phyloP scores from a whole-genome alignment of 2,113 vertebrate species.

The Addax nasomaculatus region DNA sequence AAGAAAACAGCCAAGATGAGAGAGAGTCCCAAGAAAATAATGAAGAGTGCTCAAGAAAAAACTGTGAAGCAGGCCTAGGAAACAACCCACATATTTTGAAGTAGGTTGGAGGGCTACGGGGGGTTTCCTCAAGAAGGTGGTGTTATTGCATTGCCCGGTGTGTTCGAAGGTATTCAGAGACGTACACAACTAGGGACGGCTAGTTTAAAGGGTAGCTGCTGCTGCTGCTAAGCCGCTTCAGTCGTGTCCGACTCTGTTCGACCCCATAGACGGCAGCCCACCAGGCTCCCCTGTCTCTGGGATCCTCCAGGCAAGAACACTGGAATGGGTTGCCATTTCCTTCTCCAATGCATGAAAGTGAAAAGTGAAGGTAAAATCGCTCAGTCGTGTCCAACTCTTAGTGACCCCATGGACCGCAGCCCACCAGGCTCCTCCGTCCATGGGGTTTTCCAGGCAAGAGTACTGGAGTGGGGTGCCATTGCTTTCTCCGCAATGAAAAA shows the following conservation, averaged over 20 bases:
- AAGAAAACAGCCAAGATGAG: not conserved
- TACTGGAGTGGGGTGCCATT: too few species aligned
- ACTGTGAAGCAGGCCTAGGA: not conserved
- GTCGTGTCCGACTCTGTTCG: accelerated
- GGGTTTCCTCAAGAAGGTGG: not conserved
- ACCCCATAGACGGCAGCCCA: too few species aligned
- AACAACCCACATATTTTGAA: not conserved
- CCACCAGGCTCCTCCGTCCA: too few species aligned
- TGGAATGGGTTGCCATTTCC: too few species aligned
- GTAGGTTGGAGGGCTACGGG: not conserved
- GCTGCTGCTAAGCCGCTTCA: too few species aligned
- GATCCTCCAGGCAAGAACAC: too few species aligned
- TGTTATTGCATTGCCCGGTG: not conserved
- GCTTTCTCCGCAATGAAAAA: not conserved
- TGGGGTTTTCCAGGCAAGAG: too few species aligned
- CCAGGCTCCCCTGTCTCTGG: too few species aligned
- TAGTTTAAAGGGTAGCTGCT: not conserved
- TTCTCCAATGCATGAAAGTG: too few species aligned
- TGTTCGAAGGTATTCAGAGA: not conserved
- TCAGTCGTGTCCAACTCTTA: too few species aligned
- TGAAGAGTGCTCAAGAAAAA: not conserved
- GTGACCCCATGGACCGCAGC: too few species aligned
- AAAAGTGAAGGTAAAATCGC: too few species aligned
- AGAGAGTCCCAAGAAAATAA: not conserved
- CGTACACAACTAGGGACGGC: not conserved